These are phyloP conservation scores for Argya squamiceps DNA, from an alignment of 2,797 vertebrate species.

Conservation along the genomic window DNA sequence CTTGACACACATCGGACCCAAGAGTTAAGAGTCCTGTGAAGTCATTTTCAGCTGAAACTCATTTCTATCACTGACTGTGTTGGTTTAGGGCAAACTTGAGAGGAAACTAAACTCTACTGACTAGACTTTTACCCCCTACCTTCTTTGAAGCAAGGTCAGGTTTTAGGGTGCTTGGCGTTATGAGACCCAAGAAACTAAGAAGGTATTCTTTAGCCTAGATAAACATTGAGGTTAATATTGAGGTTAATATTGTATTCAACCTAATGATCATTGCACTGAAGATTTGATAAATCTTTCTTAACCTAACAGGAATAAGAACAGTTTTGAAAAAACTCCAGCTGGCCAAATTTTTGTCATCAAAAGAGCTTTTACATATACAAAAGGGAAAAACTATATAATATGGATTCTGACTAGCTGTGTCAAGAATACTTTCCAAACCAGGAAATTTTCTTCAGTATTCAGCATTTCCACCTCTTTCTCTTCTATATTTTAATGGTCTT, in stretches of 20 bases:
- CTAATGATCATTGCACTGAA: neutral
- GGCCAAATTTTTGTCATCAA: conserved; percentile 11
- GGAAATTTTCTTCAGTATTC: neutral
- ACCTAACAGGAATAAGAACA: neutral
- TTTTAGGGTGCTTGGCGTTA: neutral
- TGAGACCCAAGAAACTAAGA: neutral
- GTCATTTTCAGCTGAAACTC: neutral
- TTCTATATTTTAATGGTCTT: neutral
- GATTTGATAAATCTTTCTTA: neutral
- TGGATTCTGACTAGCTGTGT: conserved; percentile 12
- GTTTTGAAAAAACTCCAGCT: neutral
- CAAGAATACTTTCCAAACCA: conserved; percentile 26
- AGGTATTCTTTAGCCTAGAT: neutral
- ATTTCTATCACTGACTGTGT: neutral
- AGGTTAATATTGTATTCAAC: neutral
- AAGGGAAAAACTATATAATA: neutral
- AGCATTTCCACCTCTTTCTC: neutral
- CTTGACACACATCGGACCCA: neutral
- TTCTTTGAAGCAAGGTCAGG: neutral
- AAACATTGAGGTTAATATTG: neutral
- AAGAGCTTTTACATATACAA: conserved; percentile 2
- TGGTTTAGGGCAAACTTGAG: neutral
- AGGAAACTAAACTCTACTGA: neutral
- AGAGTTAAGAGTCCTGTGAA: neutral
- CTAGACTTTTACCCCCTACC: neutral